Percentiles rank a stretch among this genome's conserved stretches.
These are phyloP conservation scores for Scaptodrosophila lebanonensis DNA, from an alignment of 1,140 invertebrate genomes.

Conservation along the genomic window DNA sequence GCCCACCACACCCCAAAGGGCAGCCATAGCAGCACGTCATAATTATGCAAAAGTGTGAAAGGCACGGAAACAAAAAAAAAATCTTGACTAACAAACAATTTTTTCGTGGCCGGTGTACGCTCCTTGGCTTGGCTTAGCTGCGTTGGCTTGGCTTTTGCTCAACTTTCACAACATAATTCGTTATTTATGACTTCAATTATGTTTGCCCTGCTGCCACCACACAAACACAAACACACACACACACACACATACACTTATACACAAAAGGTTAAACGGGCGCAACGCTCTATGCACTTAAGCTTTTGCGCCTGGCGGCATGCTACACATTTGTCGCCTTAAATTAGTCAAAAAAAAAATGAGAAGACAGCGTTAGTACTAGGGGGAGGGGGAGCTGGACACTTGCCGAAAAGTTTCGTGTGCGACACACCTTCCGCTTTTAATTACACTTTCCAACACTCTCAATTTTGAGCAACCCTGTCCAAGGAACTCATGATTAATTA, in stretches of 20 bases:
- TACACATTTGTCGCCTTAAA: slow-evolving; percentile 59
- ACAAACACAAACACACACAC: slow-evolving; percentile 25
- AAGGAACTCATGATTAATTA: slow-evolving; percentile 35
- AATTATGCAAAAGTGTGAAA: slow-evolving; percentile 70
- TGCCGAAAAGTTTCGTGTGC: slow-evolving; percentile 19
- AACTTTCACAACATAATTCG: slow-evolving; percentile 70
- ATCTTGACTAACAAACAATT: slow-evolving; percentile 56
- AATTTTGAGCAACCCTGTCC: no score
- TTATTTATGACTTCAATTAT: slow-evolving; percentile 75
- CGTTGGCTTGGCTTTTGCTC: slow-evolving; percentile 24
- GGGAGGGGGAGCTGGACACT: background rate
- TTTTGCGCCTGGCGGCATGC: slow-evolving; percentile 29
- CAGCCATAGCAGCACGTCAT: slow-evolving; percentile 34
- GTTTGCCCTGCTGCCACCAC: slow-evolving; percentile 52
- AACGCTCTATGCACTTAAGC: slow-evolving; percentile 17
- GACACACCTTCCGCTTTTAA: slow-evolving; percentile 43
- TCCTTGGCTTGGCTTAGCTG: no score
- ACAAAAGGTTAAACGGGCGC: slow-evolving; percentile 61
- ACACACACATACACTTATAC: slow-evolving; percentile 5
- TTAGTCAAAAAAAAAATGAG: slow-evolving; percentile 3
- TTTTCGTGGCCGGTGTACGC: slow-evolving; percentile 5
- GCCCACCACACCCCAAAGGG: slow-evolving; percentile 14
- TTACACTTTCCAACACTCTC: slow-evolving; percentile 42
- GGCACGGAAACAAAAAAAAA: slow-evolving; percentile 7
- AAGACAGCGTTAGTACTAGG: background rate